Evolutionary conservation across 2,888 invertebrate species (phyloP).

Genomic region (Netelia melanura): DNA sequence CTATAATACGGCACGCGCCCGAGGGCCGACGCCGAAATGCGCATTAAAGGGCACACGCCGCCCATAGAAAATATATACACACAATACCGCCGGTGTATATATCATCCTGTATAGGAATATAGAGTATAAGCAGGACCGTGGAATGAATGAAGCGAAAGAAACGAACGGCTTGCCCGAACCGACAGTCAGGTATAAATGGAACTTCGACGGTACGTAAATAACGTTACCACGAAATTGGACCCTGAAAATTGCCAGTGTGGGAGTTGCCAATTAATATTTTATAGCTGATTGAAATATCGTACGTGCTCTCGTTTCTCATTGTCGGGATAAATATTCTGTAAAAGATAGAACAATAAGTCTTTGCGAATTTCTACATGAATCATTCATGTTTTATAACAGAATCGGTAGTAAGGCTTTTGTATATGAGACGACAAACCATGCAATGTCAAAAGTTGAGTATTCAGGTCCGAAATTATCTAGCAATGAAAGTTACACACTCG

Average conservation of each 20-base stretch:
- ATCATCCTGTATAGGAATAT: neutral
- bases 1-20: conserved; percentile 73
- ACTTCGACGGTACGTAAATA: conserved; percentile 4
- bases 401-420: neutral
- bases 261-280: conserved; percentile 47
- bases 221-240: conserved; percentile 30
- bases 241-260: conserved; percentile 16
- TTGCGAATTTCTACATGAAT: too few species aligned
- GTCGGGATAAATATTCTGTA: neutral
- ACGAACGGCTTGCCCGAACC: conserved; percentile 17
- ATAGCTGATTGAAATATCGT: conserved; percentile 36
- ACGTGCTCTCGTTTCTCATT: conserved; percentile 32
- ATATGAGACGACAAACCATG: neutral
- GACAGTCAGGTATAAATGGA: conserved; percentile 37
- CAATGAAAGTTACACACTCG: conserved; percentile 73
- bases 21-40: conserved; percentile 67
- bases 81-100: neutral
- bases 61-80: neutral
- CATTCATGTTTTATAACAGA: neutral
- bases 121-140: neutral
- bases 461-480: conserved; percentile 8
- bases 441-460: conserved; percentile 16
- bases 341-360: too few species aligned
- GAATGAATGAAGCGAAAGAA: conserved; percentile 51
- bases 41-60: conserved; percentile 68